phyloP scores from a whole-genome alignment of 2,797 vertebrate species.

The Aldrovandia affinis region DNA sequence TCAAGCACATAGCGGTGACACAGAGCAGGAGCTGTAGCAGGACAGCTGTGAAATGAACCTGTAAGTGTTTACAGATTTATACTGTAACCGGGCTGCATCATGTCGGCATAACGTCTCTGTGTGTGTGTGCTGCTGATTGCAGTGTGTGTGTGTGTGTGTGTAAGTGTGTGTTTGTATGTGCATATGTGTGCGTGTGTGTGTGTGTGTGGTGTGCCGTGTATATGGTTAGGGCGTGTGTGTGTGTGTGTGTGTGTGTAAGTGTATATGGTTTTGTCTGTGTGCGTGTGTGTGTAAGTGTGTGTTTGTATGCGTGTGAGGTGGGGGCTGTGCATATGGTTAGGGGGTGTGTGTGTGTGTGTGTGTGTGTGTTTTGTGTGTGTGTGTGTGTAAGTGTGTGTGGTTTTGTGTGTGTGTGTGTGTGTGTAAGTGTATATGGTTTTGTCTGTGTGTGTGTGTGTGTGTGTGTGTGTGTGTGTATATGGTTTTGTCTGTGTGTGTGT shows the following conservation, averaged over 20 bases:
- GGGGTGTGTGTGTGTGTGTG: background rate
- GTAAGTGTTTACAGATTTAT: slow-evolving; percentile 34
- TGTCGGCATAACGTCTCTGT: slow-evolving; percentile 29
- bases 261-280: slow-evolving; percentile 10
- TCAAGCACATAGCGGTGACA: slow-evolving; percentile 2
- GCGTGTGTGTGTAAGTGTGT: slow-evolving; percentile 17
- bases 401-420: slow-evolving; percentile 27
- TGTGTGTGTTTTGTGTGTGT: no score
- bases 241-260: background rate
- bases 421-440: background rate
- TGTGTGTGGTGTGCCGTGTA: background rate
- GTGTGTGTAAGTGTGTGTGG: background rate
- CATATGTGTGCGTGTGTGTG: background rate
- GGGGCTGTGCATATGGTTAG: background rate
- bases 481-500: no score
- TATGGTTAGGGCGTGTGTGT: background rate
- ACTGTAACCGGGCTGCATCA: slow-evolving; percentile 9
- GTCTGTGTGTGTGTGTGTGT: background rate
- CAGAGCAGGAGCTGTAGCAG: background rate
- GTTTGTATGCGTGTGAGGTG: no score
- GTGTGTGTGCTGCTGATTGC: slow-evolving; percentile 15
- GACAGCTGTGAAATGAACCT: slow-evolving; percentile 29
- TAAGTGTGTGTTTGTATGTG: no score
- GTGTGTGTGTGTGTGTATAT: slow-evolving; percentile 19
- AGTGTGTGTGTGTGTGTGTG: slow-evolving; percentile 24